Evolutionary conservation across 2,113 vertebrate species (phyloP), one percentile per base, ranked within the genome.

Genomic region (Myxocyprinus asiaticus): DNA sequence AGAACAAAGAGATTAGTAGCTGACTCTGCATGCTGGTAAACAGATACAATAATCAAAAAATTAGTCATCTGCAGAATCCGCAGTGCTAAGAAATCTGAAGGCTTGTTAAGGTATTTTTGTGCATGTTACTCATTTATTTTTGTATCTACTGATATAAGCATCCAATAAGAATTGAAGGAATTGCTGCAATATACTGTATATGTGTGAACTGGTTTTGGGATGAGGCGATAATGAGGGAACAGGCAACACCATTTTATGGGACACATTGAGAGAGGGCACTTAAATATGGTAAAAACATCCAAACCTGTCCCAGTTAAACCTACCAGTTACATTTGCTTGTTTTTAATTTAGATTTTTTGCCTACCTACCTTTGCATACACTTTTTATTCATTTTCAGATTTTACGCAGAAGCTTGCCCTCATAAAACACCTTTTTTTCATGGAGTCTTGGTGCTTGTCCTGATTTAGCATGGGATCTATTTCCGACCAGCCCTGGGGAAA

Each of bases 381-480:
- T 1, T 33, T 33, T 33, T 33, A 33, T 17, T 72, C 42, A 42
- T 15, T 62, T 74, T 15, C 15, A 33, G 44, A 62, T 74, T 73
- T 74, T 50, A 62, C 56, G 6, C 15, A 4, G 44, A 74, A 62
- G 71, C 44, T 59, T 74, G 71, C 2, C 61, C 0, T 10, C 48
- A 17, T 7, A 62, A 66, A 66, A 66, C 77, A 81, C 79, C 75
- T 81, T 78, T 67, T 78, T 73, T 76, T 71, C 51, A 33, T 67
- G 50, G 71, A 79, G 58, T 62, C 81, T 68, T 78, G 79, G 69
- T 66, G 66, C 81, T 58, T 80, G 86, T 90, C 90, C 91, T 90
- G 88, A 91, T 92, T 93, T 91, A 91, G 87, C 91, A 89, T 83
- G 79, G 83, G 81, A 87, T 90, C 91, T 93, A 91, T 91, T 93